Percentiles rank a stretch among this genome's conserved stretches.
Evolutionary conservation across 2,797 vertebrate species (phyloP).

Genomic region (Phalloptychus januarius): DNA sequence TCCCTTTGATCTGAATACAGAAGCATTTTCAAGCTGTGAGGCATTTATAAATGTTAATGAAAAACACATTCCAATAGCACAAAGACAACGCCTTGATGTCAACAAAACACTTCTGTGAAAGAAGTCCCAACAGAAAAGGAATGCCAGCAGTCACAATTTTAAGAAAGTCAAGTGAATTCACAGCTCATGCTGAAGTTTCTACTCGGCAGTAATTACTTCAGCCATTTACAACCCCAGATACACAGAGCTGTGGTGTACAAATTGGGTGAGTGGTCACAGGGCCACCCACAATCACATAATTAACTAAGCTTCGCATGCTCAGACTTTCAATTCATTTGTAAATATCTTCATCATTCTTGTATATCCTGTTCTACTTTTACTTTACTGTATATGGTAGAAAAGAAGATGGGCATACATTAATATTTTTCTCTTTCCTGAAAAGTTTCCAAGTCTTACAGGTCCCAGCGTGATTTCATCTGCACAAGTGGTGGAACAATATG

Average conservation of each 20-base stretch:
- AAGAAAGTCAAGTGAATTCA: conserved; percentile 23
- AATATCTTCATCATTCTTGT: background rate
- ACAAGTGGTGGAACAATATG: conserved; percentile 41
- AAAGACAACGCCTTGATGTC: background rate
- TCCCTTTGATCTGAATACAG: background rate
- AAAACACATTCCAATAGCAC: background rate
- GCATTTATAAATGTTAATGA: background rate
- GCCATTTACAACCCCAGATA: conserved; percentile 45
- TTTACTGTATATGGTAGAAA: background rate
- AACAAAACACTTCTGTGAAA: background rate
- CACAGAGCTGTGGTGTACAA: conserved; percentile 42
- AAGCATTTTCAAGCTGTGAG: background rate
- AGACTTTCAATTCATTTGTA: background rate
- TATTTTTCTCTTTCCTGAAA: background rate
- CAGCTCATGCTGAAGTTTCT: conserved; percentile 21
- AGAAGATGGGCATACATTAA: background rate
- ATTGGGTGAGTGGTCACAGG: conserved; percentile 21
- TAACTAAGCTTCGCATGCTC: conserved; percentile 8
- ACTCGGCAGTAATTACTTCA: conserved; percentile 40
- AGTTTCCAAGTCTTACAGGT: background rate
- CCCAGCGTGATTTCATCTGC: conserved; percentile 26
- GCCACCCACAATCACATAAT: conserved; percentile 38
- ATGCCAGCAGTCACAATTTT: conserved; percentile 20
- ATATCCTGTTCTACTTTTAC: background rate
- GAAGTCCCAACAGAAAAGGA: conserved; percentile 5